phyloP scores from a whole-genome alignment of 35 echinoderm and acorn worm species.

The Anneissia japonica region DNA sequence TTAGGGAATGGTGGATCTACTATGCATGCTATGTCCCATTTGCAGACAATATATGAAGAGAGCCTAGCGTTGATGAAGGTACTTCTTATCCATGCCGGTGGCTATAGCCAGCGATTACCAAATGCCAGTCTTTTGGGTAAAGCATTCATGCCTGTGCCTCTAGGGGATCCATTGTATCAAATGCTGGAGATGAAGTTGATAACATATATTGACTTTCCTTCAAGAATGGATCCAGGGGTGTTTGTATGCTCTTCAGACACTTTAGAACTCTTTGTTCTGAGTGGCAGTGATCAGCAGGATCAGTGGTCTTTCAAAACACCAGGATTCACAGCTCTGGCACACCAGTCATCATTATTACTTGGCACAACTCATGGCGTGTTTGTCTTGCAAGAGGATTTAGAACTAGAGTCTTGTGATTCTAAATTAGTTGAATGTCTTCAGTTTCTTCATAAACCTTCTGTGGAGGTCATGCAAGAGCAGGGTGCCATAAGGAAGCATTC shows the following conservation, averaged over 20 bases:
- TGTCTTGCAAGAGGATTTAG: constrained; percentile 1
- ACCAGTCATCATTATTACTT: constrained; percentile 63
- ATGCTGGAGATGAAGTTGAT: constrained; percentile 77
- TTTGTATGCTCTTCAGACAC: constrained; percentile 79
- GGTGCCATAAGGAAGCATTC: constrained; percentile 36
- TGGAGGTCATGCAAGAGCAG: constrained; percentile 36
- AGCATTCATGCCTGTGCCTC: constrained; percentile 75
- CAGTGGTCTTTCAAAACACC: constrained; percentile 60
- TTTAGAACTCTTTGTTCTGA: constrained; percentile 38
- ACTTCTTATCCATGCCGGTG: constrained; percentile 78
- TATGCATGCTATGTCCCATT: constrained; percentile 52
- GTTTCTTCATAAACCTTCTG: constrained; percentile 78
- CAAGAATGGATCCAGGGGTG: constrained; percentile 71
- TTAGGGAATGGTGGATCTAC: constrained; percentile 81
- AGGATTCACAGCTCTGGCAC: constrained; percentile 83
- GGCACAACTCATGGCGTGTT: constrained; percentile 91
- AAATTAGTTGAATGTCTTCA: constrained; percentile 48
- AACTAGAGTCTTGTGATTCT: constrained; percentile 5
- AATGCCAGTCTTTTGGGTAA: constrained; percentile 81
- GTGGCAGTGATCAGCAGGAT: constrained; percentile 24
- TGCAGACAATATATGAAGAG: constrained; percentile 38
- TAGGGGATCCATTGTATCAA: constrained; percentile 80
- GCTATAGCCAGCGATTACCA: constrained; percentile 86
- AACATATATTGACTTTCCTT: constrained; percentile 81
- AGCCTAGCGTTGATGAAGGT: constrained; percentile 50